Base-by-base conservation (phyloP, 2,888 invertebrate genomes). In the Phengaris arion region DNA sequence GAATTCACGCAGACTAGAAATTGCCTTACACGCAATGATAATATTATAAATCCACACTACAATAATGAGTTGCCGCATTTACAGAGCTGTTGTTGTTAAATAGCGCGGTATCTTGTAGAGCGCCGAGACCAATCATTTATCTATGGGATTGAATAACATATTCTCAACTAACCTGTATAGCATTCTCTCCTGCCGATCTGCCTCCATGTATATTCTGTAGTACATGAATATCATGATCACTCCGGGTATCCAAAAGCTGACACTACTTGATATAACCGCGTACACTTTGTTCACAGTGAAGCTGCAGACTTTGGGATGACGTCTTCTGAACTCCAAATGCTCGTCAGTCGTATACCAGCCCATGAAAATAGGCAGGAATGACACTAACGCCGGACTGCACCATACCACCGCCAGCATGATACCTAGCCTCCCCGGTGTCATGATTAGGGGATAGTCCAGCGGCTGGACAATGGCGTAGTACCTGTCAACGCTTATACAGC, bases 391-490 rank as follows among this genome's bases (percentile, higher is more conserved):
- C 0, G 99, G 98, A 79, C 98, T 96, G 83, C 97, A 96, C 99
- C 99, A 99, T 0, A 98, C 98, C 0, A 97, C 96, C 51, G 97
- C 96, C 76, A 98, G 88, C 97, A 98, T 97, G 68, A 97, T 94
- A 0, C 96, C 96, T 0, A 97, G 94, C 57, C 96, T 95, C 12
- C 95, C 95, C 76, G 97, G 96, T 0, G 98, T 98, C 97, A 99
- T 98, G 80, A 98, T 98, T 81, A 97, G 89, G 0, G 98, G 98
- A 89, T 99, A 99, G 87, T 98, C 98, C 81, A 99, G 88, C 0
- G 98, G 99, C 81, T 98, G 97, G 22, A 98, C 98, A 78, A 99
- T 98, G 6, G 98, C 98, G 87, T 97, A 98, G 86, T 98, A 98
- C 82, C 97, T 94, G 84, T 97, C 97, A 52, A 97, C 97, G 81